phyloP scores from a whole-genome alignment of 2,113 vertebrate species.

The Ptychochromis oligacanthus region DNA sequence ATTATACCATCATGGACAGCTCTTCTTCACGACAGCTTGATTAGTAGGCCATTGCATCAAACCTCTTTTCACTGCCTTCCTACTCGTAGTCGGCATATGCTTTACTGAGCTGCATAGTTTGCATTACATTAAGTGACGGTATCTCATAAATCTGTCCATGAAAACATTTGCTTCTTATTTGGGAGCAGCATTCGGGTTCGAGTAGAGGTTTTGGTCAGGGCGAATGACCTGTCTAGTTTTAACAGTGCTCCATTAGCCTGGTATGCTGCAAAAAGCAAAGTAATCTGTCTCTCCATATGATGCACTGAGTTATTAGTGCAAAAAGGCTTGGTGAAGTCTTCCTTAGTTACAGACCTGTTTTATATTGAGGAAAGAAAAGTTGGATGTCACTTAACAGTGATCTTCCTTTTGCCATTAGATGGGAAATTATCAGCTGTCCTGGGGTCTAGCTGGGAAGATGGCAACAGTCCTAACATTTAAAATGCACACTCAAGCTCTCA shows the following conservation, averaged over 20 bases:
- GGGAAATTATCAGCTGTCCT: slow-evolving; percentile 10
- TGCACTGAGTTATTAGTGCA: slow-evolving; percentile 31
- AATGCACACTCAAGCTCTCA: not conserved
- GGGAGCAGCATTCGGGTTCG: slow-evolving; percentile 1
- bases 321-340: slow-evolving; percentile 7
- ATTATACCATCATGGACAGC: not conserved
- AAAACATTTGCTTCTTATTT: slow-evolving; percentile 68
- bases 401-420: not conserved
- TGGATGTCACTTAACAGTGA: not conserved
- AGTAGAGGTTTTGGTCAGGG: slow-evolving; percentile 7
- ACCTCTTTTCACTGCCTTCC: slow-evolving; percentile 5
- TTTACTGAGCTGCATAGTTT: slow-evolving; percentile 28
- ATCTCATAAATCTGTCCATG: slow-evolving; percentile 53
- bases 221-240: slow-evolving; percentile 23
- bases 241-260: slow-evolving; percentile 7
- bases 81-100: slow-evolving; percentile 31
- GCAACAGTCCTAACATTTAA: not conserved
- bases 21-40: slow-evolving; percentile 23
- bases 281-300: not conserved
- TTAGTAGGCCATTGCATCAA: slow-evolving; percentile 6
- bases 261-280: slow-evolving; percentile 9
- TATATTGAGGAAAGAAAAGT: not conserved
- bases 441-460: not conserved
- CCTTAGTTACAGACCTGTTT: not conserved
- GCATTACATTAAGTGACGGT: slow-evolving; percentile 15